phyloP scores from a whole-genome alignment of 2,797 vertebrate species.

The Callimico goeldii region DNA sequence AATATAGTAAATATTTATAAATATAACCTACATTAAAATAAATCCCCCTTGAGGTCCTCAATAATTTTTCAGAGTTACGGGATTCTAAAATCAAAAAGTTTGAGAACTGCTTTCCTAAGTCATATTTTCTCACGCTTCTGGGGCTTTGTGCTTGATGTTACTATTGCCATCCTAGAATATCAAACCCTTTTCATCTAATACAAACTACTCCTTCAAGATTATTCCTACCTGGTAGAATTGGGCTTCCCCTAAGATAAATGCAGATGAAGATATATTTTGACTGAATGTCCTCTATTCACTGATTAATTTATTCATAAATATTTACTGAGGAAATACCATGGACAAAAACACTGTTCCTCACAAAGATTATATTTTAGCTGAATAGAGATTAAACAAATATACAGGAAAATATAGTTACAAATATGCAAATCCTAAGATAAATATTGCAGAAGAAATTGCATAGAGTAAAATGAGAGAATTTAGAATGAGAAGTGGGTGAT shows the following conservation, averaged over 20 bases:
- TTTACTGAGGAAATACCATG: not conserved
- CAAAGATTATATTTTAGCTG: not conserved
- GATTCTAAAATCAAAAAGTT: not conserved
- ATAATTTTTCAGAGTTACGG: not conserved
- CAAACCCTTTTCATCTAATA: not conserved
- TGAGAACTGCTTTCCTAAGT: not conserved
- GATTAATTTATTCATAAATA: not conserved
- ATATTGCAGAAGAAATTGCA: not conserved
- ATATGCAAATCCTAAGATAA: not conserved
- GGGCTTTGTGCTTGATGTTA: not conserved
- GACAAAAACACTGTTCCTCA: not conserved
- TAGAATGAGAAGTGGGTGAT: not conserved
- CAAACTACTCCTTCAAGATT: not conserved
- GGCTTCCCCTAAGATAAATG: not conserved
- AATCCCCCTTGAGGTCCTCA: not conserved
- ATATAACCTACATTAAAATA: not conserved
- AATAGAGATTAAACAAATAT: constrained; percentile 13
- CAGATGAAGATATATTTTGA: not conserved
- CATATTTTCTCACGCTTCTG: constrained; percentile 6
- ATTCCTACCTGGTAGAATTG: not conserved
- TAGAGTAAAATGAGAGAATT: not conserved
- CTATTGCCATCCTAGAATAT: not conserved
- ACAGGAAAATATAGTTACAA: not conserved
- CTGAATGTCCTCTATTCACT: not conserved
- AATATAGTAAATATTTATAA: not conserved